Percentiles rank a stretch among this genome's conserved stretches.
phyloP scores from a whole-genome alignment of 2,113 vertebrate species.

The Scatophagus argus region DNA sequence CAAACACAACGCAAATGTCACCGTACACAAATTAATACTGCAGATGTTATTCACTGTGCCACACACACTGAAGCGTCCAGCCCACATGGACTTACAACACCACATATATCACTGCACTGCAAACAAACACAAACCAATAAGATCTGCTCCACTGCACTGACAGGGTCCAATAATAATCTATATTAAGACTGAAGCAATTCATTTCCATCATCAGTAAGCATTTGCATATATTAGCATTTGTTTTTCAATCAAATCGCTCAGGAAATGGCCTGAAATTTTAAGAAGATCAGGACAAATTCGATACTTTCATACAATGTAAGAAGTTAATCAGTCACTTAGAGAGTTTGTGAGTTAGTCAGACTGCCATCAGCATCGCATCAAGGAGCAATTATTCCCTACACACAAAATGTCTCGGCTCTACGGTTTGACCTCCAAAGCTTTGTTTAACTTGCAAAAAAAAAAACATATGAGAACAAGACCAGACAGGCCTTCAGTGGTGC shows the following conservation, averaged over 20 bases:
- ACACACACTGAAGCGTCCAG: not conserved
- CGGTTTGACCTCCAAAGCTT: not conserved
- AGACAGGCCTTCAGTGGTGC: not conserved
- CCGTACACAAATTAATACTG: not conserved
- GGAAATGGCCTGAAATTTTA: no score
- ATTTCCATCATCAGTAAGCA: not conserved
- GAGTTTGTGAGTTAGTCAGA: not conserved
- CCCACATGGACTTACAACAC: not conserved
- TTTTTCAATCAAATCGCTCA: not conserved
- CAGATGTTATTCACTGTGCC: not conserved
- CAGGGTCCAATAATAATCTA: not conserved
- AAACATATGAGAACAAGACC: not conserved
- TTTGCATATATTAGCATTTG: not conserved
- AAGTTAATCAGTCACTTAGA: not conserved
- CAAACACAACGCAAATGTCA: slow-evolving; percentile 12
- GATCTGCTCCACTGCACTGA: not conserved
- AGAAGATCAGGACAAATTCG: not conserved
- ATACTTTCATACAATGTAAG: not conserved
- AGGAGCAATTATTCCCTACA: not conserved
- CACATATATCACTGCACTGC: not conserved
- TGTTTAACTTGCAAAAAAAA: not conserved
- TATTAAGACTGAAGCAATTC: not conserved
- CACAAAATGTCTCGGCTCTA: not conserved
- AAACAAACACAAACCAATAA: not conserved
- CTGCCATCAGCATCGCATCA: not conserved